phyloP scores from a whole-genome alignment of 30 jellyfish, hydroid and myxozoan species.

The Hydractinia symbiolongicarpus region DNA sequence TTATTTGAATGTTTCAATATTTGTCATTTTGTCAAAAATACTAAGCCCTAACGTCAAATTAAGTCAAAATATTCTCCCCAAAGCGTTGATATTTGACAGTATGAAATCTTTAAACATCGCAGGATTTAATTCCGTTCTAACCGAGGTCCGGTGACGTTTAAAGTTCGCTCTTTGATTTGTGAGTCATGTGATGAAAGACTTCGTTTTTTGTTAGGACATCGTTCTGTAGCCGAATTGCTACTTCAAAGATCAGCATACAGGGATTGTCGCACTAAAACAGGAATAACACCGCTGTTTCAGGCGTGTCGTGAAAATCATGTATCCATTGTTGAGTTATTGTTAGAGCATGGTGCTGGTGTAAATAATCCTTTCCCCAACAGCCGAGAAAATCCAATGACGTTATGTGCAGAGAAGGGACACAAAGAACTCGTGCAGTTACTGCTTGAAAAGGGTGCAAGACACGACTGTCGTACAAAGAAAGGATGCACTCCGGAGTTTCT shows the following conservation, averaged over 20 bases:
- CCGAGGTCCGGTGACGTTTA: too few species aligned
- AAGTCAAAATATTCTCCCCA: too few species aligned
- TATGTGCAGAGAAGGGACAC: slow-evolving; percentile 94
- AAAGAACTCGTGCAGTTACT: slow-evolving; percentile 60
- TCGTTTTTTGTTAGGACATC: slow-evolving; percentile 54
- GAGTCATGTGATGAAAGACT: not conserved
- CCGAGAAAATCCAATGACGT: slow-evolving; percentile 96
- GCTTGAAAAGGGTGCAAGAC: slow-evolving; percentile 75
- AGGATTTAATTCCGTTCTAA: too few species aligned
- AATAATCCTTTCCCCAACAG: slow-evolving; percentile 93
- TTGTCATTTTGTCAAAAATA: too few species aligned
- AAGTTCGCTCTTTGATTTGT: not conserved
- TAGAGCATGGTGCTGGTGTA: slow-evolving; percentile 87
- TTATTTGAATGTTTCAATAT: too few species aligned
- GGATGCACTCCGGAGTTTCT: slow-evolving; percentile 91
- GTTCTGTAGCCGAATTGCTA: slow-evolving; percentile 79
- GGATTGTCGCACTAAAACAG: slow-evolving; percentile 94
- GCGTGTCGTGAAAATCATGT: slow-evolving; percentile 98
- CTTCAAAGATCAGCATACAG: slow-evolving; percentile 71
- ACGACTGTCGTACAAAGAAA: slow-evolving; percentile 93
- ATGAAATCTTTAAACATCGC: too few species aligned
- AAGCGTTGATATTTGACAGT: too few species aligned
- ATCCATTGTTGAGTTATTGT: slow-evolving; percentile 65
- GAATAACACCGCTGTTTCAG: slow-evolving; percentile 93
- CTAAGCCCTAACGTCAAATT: too few species aligned